A percentile compares a stretch with the other conserved stretches of the same genome.
These are phyloP conservation scores for Amphilophus citrinellus DNA, from an alignment of 2,113 vertebrate genomes.

Conservation along the genomic window DNA sequence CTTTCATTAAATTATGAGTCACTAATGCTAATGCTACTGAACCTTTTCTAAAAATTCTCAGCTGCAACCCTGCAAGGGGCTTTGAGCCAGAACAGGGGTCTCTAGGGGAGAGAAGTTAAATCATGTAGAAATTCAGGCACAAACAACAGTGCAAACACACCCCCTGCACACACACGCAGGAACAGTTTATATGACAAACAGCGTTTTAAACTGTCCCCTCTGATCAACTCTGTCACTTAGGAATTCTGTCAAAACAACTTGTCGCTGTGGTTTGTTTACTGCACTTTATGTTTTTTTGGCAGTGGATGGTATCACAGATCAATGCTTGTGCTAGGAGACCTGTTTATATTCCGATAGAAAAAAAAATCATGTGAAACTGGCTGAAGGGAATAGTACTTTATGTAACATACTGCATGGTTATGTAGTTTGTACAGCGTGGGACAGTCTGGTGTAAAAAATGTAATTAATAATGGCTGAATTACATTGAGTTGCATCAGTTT, in stretches of 20 bases:
- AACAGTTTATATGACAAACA: constrained; percentile 5
- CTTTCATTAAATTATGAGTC: not conserved
- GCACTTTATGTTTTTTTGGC: constrained; percentile 2
- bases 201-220: constrained; percentile 9
- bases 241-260: constrained; percentile 49
- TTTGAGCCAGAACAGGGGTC: not conserved
- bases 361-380: not conserved
- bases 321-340: not conserved
- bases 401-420: not conserved
- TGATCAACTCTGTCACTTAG: constrained; percentile 3
- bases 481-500: not conserved
- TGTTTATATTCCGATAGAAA: constrained; percentile 45
- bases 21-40: not conserved
- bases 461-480: not conserved
- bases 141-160: not conserved
- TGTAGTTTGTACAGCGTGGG: not conserved
- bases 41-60: not conserved
- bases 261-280: constrained; percentile 31
- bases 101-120: not conserved
- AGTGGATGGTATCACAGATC: constrained; percentile 12
- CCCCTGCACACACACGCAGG: not conserved
- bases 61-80: not conserved
- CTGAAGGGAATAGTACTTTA: not conserved
- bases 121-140: not conserved
- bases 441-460: not conserved